Evolutionary conservation across 2,888 invertebrate genomes (phyloP).

Genomic region (Phalera bucephala): DNA sequence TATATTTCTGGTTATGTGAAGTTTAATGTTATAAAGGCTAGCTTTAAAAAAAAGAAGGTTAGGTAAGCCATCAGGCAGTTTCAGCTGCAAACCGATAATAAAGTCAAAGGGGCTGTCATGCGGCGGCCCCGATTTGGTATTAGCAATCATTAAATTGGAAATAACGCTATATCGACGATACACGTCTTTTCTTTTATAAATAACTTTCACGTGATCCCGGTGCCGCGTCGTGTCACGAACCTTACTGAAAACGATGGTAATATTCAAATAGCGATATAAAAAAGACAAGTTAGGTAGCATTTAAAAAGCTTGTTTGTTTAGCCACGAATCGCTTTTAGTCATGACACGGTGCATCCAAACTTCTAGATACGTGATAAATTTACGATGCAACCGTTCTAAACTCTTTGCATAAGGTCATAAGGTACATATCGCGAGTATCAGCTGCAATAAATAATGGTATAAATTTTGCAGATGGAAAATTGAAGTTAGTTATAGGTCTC

Average conservation of each 20-base stretch:
- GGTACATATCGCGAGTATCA: constrained; percentile 27
- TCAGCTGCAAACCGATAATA: constrained; percentile 53
- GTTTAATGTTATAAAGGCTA: constrained; percentile 11
- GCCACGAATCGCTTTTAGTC: constrained; percentile 79
- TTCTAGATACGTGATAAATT: constrained; percentile 40
- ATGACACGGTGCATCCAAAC: constrained; percentile 68
- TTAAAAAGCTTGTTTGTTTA: constrained; percentile 82
- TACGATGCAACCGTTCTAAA: constrained; percentile 33
- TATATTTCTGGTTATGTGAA: constrained; percentile 4
- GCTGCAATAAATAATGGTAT: constrained; percentile 27
- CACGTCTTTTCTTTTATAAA: constrained; percentile 81
- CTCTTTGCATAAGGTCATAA: constrained; percentile 26
- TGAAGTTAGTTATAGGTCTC: constrained; percentile 5
- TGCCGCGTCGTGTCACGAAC: constrained; percentile 81
- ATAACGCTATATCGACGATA: constrained; percentile 79
- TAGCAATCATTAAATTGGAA: constrained; percentile 83
- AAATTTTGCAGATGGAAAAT: constrained; percentile 42
- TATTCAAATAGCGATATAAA: constrained; percentile 83
- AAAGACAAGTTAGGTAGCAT: constrained; percentile 83
- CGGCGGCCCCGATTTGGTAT: too few relatives aligned
- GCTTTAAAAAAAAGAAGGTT: constrained; percentile 31
- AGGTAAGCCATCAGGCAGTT: constrained; percentile 38
- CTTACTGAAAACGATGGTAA: constrained; percentile 74
- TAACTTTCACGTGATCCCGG: constrained; percentile 80
- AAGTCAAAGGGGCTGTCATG: too few relatives aligned